Percentiles rank a stretch among this genome's conserved stretches.
These are phyloP conservation scores for Cerastis rubricosa DNA, from an alignment of 2,888 invertebrate species.

Conservation along the genomic window DNA sequence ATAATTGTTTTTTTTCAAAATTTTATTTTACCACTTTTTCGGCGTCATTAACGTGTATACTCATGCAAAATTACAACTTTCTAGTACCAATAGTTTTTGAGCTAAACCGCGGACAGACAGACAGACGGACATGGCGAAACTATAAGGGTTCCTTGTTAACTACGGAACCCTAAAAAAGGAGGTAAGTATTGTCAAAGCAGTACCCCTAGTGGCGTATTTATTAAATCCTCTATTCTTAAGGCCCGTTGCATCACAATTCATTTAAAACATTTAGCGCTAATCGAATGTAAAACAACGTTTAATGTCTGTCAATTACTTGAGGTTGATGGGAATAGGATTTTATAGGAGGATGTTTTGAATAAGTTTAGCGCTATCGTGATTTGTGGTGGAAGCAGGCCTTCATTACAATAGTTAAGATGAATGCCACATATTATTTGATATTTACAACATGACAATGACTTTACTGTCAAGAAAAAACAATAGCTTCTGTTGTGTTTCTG, in stretches of 20 bases:
- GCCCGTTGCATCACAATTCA: background rate
- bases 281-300: background rate
- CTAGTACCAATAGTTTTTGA: too few relatives aligned
- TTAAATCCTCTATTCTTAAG: constrained; percentile 8
- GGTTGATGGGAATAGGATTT: background rate
- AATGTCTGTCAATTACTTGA: background rate
- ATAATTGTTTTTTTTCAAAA: too few relatives aligned
- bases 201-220: background rate
- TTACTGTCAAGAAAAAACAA: too few relatives aligned
- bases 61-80: too few relatives aligned
- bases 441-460: constrained; percentile 8
- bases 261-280: background rate
- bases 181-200: background rate
- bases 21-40: too few relatives aligned
- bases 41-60: too few relatives aligned
- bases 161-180: too few relatives aligned
- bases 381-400: background rate
- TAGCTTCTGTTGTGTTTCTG: background rate
- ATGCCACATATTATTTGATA: background rate
- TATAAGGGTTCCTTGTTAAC: too few relatives aligned
- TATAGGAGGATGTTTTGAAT: background rate
- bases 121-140: too few relatives aligned
- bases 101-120: too few relatives aligned
- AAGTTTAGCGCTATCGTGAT: background rate
- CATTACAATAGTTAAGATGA: background rate